Evolutionary conservation across 2,888 invertebrate genomes (phyloP), one percentile per base, ranked within the genome.

Genomic region (Eupithecia dodoneata): DNA sequence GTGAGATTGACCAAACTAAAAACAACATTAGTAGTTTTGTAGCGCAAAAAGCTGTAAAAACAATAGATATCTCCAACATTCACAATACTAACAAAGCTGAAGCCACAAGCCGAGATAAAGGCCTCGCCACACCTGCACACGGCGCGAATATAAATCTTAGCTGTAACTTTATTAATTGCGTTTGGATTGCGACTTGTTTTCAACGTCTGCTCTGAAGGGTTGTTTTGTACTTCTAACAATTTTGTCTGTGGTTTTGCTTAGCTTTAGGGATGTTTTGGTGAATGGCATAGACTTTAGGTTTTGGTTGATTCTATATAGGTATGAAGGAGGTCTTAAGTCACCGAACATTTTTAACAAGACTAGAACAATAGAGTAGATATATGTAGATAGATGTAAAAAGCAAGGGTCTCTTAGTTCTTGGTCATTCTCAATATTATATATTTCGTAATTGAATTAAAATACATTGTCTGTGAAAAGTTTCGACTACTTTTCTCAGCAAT

Each of bases 141-240:
- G 87, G 81, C 84, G 79, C 83, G 92, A 92, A 93, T 92, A 92
- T 90, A 92, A 93, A 93, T 93, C 88, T 89, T 69, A 65, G 75
- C 85, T 89, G 88, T 89, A 90, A 91, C 89, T 91, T 92, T 91
- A 93, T 93, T 93, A 93, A 93, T 93, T 92, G 91, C 88, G 87
- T 91, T 91, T 88, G 88, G 89, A 89, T 91, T 91, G 89, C 89
- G 82, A 74, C 69, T 79, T 81, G 80, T 77, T 78, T 77, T 79
- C 73, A 72, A 75, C 75, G 78, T 79, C 77, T 77, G 81, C 77
- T 71, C 73, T 74, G 71, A 76, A 73, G 77, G 73, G 70, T 78
- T 79, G 77, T 77, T 81, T 75, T 78, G 71, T 75, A 52, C 71
- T n/a, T 30, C 13, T 13, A 45, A 6, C 45, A 45, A n/a, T 45